Base-by-base conservation (phyloP, 2,797 vertebrate species). In the Lithobates pipiens region DNA sequence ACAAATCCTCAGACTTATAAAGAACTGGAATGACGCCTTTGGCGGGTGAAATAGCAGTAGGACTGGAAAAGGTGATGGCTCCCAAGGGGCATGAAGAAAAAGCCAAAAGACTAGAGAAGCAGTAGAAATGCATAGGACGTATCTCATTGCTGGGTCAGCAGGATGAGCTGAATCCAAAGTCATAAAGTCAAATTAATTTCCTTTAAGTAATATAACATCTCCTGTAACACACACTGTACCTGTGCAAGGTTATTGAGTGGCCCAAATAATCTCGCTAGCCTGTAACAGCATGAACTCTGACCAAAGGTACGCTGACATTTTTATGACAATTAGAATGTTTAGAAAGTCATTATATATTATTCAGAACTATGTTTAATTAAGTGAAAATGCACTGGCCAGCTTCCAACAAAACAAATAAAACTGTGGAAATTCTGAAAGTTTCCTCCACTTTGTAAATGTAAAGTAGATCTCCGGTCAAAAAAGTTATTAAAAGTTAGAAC, bases 111-210 rank as follows among this genome's bases (percentile, higher is more conserved):
- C 75, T 29, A 83, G 44, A 76, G 61, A 75, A 70, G 54, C 25
- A 11, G 61, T 83, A 57, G 77, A 87, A 84, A 87, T 42, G 86
- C 77, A 70, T 18, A 70, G 78, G 42, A 83, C 46, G 32, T 68
- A 83, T 87, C 81, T 78, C 76, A 70, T 79, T 83, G 76, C 85
- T 74, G 70, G 76, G 81, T 87, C 81, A 83, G 85, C 85, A 83
- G 63, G 80, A 87, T 87, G 85, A 83, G 85, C 77, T 44, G 27
- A 69, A 75, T 87, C 81, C 85, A 87, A 87, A 83, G 80, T 83
- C 73, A 87, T 87, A 87, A 87, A 87, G 81, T 65, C 80, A 87
- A 79, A 44, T 87, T 83, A 65, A 87, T 83, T 83, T 87, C 80
- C 80, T 78, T 70, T 23, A 77, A 69, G 77, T 83, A 79, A 87